Base-by-base conservation (phyloP, 2,888 invertebrate species). In the Ormyrus pomaceus region DNA sequence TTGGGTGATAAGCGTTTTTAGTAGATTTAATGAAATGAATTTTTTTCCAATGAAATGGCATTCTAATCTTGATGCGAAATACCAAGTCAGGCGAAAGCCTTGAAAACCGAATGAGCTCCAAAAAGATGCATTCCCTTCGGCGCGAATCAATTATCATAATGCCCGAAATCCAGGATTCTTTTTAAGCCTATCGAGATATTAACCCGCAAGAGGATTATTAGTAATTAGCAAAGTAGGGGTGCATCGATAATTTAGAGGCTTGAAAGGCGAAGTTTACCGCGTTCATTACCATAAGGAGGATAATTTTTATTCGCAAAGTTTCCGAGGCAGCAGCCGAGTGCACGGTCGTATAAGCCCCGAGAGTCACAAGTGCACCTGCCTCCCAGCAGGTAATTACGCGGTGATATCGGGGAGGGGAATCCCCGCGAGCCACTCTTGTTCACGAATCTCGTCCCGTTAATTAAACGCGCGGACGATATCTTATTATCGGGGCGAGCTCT, bases 241-340 rank as follows among this genome's bases (percentile, higher is more conserved):
- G 58, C 77, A 73, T 80, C 73, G 80, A 80, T 80, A 80, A 80
- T 77, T 80, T 77, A 77, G 65, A 72, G 77, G 79, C 74, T 77
- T 79, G 79, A 69, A 62, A 61, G 77, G 50, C 53, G 45, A 74
- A 81, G 77, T 74, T 77, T 53, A 69, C 70, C 73, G 62, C 77
- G 77, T 72, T 81, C 77, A 78, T 81, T 81, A 78, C 81, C 81
- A 78, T 77, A 73, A 77, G 77, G 82, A 78, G 76, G 80, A 48
- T 82, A 79, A 86, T 85, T 85, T 83, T 85, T 84, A 85, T 82
- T 83, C 55, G 9, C 48, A 73, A 85, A 85, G 70, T 83, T 84
- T 71, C 81, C 82, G 69, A 10, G 61, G 51, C 9, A 34, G 34
- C 9, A 62, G 70, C 68, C 34, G 73, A 46, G 10, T n/a, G 13